phyloP scores from a whole-genome alignment of 2,113 vertebrate genomes.

The Brachionichthys hirsutus region DNA sequence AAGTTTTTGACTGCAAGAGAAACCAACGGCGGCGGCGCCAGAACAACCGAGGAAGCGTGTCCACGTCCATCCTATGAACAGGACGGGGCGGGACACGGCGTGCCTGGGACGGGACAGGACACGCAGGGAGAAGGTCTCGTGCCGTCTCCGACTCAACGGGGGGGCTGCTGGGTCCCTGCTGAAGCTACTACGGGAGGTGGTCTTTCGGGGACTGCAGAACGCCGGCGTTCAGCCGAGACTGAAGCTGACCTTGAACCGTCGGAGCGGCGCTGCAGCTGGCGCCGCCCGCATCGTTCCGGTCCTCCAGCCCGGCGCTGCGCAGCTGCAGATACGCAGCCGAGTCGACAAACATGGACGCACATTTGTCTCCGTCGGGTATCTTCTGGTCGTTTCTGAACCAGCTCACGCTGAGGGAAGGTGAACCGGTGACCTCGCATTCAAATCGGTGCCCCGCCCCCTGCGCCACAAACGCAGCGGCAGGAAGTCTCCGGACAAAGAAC shows the following conservation, averaged over 20 bases:
- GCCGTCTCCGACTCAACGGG: background rate
- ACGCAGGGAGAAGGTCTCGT: slow-evolving; percentile 33
- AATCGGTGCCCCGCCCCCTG: slow-evolving; percentile 82
- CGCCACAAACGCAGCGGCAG: slow-evolving; percentile 85
- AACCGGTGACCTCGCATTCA: slow-evolving; percentile 87
- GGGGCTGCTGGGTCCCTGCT: slow-evolving; percentile 5
- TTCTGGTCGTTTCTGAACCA: slow-evolving; percentile 93
- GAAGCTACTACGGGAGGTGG: no score
- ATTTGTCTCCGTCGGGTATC: slow-evolving; percentile 82
- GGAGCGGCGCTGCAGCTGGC: slow-evolving; percentile 88
- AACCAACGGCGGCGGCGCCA: slow-evolving; percentile 32
- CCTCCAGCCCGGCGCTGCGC: slow-evolving; percentile 76
- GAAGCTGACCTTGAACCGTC: slow-evolving; percentile 89
- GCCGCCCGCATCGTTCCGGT: slow-evolving; percentile 93
- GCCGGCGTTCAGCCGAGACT: background rate
- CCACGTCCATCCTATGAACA: slow-evolving; percentile 15
- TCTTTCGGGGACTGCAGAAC: slow-evolving; percentile 2
- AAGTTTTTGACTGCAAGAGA: slow-evolving; percentile 25
- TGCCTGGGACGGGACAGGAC: no score
- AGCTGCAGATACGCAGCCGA: slow-evolving; percentile 87
- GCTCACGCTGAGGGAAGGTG: slow-evolving; percentile 82
- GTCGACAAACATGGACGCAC: slow-evolving; percentile 83
- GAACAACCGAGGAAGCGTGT: background rate
- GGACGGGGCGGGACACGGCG: no score
- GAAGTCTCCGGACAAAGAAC: slow-evolving; percentile 89